Evolutionary conservation across 2,888 invertebrate genomes (phyloP), one percentile per base, ranked within the genome.

Genomic region (Chironomus riparius): DNA sequence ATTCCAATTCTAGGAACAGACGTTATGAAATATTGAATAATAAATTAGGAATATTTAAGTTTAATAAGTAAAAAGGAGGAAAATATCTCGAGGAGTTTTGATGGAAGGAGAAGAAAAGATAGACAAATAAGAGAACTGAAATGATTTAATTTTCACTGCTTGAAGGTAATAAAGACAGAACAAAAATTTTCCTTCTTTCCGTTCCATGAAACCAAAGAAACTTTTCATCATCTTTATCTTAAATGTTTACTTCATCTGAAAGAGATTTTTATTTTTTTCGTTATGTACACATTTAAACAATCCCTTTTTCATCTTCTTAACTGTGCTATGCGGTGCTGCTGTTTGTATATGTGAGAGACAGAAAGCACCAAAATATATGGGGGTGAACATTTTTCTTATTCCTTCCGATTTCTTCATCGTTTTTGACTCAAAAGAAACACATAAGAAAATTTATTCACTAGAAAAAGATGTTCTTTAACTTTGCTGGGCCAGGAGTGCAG

Each of bases 101-200:
- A 4, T 15, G 72, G 62, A 72, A 72, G n/a, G 38, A 47, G 47
- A 56, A 6, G 15, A n/a, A 56, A 56, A 18, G 56, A 56, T 56
- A 56, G 56, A 38, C 38, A 38, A 38, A 38, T 38, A 72, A 72
- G n/a, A 70, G 15, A 71, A 68, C 47, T 61, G 65, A 74, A 74
- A 74, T 74, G 74, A 74, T 74, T 74, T 74, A 74, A 74, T 74
- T 72, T 74, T 61, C 65, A 65, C 65, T 56, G 56, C 70, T 72
- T 15, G 72, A 13, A 72, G 72, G 72, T 62, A 62, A 15, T n/a
- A 68, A 38, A 68, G 62, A 24, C 12, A 68, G 48, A 62, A 56
- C 12, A 62, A 24, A 65, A 65, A 21, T 24, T 62, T 62, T 10
- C 2, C 18, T 62, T 24, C 3, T 24, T 24, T 24, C 21, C 65